These are phyloP conservation scores for Typhlichthys subterraneus DNA, from an alignment of 2,797 vertebrate species.

Conservation along the genomic window DNA sequence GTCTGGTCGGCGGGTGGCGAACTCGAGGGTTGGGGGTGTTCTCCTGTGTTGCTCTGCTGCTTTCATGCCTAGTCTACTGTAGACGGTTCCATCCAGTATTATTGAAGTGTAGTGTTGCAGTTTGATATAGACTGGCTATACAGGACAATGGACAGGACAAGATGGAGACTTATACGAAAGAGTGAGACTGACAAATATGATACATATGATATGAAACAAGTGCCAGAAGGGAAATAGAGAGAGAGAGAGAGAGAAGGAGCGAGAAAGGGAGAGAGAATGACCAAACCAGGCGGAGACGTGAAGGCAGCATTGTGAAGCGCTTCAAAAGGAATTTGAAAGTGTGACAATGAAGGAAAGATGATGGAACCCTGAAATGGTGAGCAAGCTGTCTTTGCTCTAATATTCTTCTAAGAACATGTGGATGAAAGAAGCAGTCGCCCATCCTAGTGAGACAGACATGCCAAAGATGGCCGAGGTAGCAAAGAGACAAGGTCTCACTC, in stretches of 20 bases:
- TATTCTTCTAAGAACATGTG: constrained; percentile 31
- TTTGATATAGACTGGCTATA: no score
- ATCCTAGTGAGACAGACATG: constrained; percentile 18
- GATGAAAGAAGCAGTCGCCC: constrained; percentile 20
- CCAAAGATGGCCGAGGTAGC: constrained; percentile 11
- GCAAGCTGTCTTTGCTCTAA: constrained; percentile 1
- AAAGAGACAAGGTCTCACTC: constrained; percentile 10
- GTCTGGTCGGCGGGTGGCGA: no score
- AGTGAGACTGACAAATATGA: no score
- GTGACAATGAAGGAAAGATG: constrained; percentile 17
- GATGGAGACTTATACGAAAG: not conserved
- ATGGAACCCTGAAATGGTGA: constrained; percentile 6
- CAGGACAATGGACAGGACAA: not conserved
- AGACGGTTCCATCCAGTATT: no score
- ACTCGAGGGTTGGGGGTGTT: no score
- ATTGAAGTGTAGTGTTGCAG: no score
- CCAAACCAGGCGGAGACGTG: constrained; percentile 13
- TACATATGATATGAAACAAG: no score
- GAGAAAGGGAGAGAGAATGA: not conserved
- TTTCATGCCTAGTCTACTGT: no score
- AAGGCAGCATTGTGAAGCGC: constrained; percentile 14
- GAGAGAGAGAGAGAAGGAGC: not conserved
- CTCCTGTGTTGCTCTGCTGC: no score
- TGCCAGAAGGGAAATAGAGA: not conserved
- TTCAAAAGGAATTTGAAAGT: constrained; percentile 30